Evolutionary conservation across 2,888 invertebrate genomes (phyloP).

Genomic region (Ligdia adustata): DNA sequence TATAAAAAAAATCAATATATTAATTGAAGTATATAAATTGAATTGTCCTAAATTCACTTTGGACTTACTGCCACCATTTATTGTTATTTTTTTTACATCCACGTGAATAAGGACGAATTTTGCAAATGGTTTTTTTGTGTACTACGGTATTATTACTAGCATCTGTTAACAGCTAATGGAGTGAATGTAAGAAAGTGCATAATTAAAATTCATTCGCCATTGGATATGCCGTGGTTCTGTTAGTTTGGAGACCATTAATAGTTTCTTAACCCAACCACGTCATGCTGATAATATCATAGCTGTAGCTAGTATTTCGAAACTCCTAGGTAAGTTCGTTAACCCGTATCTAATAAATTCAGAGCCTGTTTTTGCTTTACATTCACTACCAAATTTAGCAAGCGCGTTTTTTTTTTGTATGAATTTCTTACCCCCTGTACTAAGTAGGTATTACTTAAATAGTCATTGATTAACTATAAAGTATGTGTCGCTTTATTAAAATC

Average conservation of each 20-base stretch:
- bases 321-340: slow-evolving; percentile 38
- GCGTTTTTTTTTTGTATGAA: slow-evolving; percentile 16
- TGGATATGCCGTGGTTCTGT: slow-evolving; percentile 22
- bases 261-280: slow-evolving; percentile 34
- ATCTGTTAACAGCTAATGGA: too few species aligned
- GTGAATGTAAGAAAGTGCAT: slow-evolving; percentile 25
- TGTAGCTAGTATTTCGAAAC: slow-evolving; percentile 28
- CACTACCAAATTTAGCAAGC: slow-evolving; percentile 25
- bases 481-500: too few species aligned
- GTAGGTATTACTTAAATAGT: too few species aligned
- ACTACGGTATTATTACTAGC: too few species aligned
- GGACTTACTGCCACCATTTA: too few species aligned
- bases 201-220: slow-evolving; percentile 23
- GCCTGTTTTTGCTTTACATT: slow-evolving; percentile 34
- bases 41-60: too few species aligned
- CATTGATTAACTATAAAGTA: too few species aligned
- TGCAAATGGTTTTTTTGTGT: too few species aligned
- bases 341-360: slow-evolving; percentile 32
- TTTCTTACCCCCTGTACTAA: neutral
- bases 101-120: too few species aligned
- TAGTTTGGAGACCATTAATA: slow-evolving; percentile 32
- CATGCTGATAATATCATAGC: slow-evolving; percentile 26
- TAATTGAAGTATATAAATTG: too few species aligned
- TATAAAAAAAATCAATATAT: too few species aligned
- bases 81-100: too few species aligned